Evolutionary conservation across 2,113 vertebrate species (phyloP), one percentile per base, ranked within the genome.

Genomic region (Hippocampus guttulatus): DNA sequence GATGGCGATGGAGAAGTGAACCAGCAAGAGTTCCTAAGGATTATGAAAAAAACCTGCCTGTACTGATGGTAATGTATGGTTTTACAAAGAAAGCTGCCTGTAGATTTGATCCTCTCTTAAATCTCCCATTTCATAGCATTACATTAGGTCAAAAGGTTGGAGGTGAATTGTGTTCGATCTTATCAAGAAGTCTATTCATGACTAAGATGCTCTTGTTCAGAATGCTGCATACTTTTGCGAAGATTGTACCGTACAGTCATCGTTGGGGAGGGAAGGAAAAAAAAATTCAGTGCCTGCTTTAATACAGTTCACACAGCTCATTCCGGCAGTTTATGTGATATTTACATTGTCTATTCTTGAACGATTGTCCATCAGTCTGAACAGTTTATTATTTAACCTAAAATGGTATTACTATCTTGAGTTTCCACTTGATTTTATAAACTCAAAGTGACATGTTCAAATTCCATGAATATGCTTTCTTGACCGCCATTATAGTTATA

Each of bases 11-110:
- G 97, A 30, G 94, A 98, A 68, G 97, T 96, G 77, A 96, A 90
- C 8, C 94, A 98, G 89, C 93, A 95, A 70, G 97, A 98, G 49
- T 99, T 98, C 84, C 89, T 99, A 81, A 88, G 94, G 63, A 95
- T 98, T 75, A 97, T 98, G 97, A 96, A 96, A 87, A 95, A 97
- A 85, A 97, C 94, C 27, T 95, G 94, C 85, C 91, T 98, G 18
- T 97, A 96, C 85, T 98, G 88, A 96, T 64, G 71, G 55, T 23
- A 49, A 25, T 25, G 10, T 33, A 11, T 60, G 74, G 68, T 67
- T 57, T 70, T 57, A 49, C 57, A 67, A 79, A 70, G 76, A 58
- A 78, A 74, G 78, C 80, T 80, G 84, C 81, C 74, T 40, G 62
- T 67, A 41, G 16, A 33, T 71, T 54, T 67, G 25, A 11, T 7